A percentile compares a stretch with the other conserved stretches of the same genome.
Evolutionary conservation across 1,140 invertebrate species (phyloP).

Genomic region (Drosophila pruinosa): DNA sequence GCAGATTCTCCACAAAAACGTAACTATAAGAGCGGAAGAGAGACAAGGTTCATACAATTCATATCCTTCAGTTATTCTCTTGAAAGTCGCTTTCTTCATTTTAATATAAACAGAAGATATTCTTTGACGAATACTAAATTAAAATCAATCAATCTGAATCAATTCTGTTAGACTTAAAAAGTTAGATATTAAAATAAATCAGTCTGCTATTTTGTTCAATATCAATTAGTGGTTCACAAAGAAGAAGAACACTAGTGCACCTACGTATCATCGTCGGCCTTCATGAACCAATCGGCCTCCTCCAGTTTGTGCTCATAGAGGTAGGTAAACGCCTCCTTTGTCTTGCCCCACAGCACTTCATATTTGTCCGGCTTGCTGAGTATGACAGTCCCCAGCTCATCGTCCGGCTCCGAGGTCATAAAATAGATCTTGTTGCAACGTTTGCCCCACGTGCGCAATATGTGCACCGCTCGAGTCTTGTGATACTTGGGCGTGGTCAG

Average conservation of each 20-base stretch:
- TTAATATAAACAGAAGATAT: no score
- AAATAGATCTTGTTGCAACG: conserved; percentile 95
- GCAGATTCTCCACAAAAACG: conserved; percentile 94
- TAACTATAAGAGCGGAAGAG: no score
- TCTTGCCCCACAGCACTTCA: conserved; percentile 96
- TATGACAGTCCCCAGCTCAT: conserved; percentile 85
- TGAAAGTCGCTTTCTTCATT: no score
- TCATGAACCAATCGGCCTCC: conserved; percentile 95
- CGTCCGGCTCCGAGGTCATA: conserved; percentile 90
- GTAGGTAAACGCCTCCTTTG: conserved; percentile 95
- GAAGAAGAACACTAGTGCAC: conserved; percentile 87
- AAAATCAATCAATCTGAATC: no score
- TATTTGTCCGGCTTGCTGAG: conserved; percentile 90
- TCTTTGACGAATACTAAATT: no score
- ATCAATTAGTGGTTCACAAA: background rate
- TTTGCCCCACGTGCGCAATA: conserved; percentile 97
- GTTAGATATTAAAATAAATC: no score
- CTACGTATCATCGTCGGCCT: conserved; percentile 97
- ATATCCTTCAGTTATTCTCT: no score
- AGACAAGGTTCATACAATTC: no score
- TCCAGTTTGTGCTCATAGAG: conserved; percentile 91
- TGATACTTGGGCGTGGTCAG: conserved; percentile 96
- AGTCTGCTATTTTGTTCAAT: background rate
- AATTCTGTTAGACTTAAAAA: no score
- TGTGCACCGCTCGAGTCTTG: conserved; percentile 92